phyloP scores from a whole-genome alignment of 2,113 vertebrate genomes.

The Pteropus alecto region DNA sequence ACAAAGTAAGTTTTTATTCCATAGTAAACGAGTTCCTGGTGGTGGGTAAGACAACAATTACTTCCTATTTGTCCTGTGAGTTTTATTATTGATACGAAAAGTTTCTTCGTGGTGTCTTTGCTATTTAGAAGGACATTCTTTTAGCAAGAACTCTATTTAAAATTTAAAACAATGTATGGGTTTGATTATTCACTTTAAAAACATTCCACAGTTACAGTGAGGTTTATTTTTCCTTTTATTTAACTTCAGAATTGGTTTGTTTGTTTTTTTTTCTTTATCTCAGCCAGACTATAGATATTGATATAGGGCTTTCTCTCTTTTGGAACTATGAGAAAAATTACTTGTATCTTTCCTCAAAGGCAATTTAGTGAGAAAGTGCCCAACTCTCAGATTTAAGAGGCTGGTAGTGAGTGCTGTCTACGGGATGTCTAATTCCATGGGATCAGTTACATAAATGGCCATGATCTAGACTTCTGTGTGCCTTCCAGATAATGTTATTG shows the following conservation, averaged over 20 bases:
- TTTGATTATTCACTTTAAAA: conserved; percentile 36
- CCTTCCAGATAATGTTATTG: not conserved
- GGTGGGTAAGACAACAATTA: conserved; percentile 46
- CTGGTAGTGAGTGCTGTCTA: not conserved
- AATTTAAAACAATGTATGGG: not conserved
- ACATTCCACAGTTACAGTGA: conserved; percentile 54
- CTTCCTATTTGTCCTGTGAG: conserved; percentile 53
- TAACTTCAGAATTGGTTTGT: conserved; percentile 57
- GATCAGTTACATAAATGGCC: not conserved
- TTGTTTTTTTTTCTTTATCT: conserved; percentile 50
- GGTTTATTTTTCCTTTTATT: conserved; percentile 63
- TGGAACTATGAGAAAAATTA: not conserved
- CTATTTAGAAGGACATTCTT: conserved; percentile 40
- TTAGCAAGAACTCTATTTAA: conserved; percentile 30
- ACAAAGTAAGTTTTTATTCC: conserved; percentile 82
- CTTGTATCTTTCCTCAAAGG: conserved; percentile 1
- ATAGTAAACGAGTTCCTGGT: conserved; percentile 30
- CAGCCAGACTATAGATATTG: not conserved
- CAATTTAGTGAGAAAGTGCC: not conserved
- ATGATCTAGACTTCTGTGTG: not conserved
- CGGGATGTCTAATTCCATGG: not conserved
- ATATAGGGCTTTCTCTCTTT: not conserved
- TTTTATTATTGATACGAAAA: conserved; percentile 57
- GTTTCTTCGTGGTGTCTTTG: conserved; percentile 64
- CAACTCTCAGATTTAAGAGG: not conserved